phyloP scores from a whole-genome alignment of 1,140 invertebrate species.

The Cydia fagiglandana region DNA sequence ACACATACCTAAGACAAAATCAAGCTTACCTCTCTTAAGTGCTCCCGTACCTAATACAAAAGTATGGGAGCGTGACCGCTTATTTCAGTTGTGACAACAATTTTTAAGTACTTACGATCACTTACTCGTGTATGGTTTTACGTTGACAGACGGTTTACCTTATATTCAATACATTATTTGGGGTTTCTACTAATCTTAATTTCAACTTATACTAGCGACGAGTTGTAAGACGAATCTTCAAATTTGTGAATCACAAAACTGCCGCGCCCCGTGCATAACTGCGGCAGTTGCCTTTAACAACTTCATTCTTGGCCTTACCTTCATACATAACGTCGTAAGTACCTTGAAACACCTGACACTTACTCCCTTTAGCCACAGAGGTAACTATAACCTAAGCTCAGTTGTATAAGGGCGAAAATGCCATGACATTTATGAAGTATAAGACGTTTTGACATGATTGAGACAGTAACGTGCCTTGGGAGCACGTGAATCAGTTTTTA shows the following conservation, averaged over 20 bases:
- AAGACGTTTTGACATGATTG: background rate
- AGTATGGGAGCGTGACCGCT: too few relatives aligned
- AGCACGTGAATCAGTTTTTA: background rate
- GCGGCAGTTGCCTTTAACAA: slow-evolving; percentile 20
- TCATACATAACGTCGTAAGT: background rate
- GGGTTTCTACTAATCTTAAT: background rate
- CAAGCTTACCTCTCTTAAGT: too few relatives aligned
- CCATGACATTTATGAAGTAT: background rate
- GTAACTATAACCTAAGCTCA: background rate
- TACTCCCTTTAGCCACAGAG: background rate
- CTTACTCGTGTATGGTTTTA: too few relatives aligned
- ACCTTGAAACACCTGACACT: background rate
- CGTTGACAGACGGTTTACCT: too few relatives aligned
- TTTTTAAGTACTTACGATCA: too few relatives aligned
- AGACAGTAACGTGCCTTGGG: background rate
- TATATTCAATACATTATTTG: too few relatives aligned
- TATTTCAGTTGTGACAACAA: too few relatives aligned
- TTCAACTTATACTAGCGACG: background rate
- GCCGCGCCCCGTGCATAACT: background rate
- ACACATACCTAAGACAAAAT: too few relatives aligned
- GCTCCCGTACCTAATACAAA: too few relatives aligned
- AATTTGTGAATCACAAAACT: background rate
- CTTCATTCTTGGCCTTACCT: background rate
- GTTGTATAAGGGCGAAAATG: background rate
- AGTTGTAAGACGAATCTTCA: background rate